Evolutionary conservation across 2,113 vertebrate species (phyloP), one percentile per base, ranked within the genome.

Genomic region (Siniperca chuatsi): DNA sequence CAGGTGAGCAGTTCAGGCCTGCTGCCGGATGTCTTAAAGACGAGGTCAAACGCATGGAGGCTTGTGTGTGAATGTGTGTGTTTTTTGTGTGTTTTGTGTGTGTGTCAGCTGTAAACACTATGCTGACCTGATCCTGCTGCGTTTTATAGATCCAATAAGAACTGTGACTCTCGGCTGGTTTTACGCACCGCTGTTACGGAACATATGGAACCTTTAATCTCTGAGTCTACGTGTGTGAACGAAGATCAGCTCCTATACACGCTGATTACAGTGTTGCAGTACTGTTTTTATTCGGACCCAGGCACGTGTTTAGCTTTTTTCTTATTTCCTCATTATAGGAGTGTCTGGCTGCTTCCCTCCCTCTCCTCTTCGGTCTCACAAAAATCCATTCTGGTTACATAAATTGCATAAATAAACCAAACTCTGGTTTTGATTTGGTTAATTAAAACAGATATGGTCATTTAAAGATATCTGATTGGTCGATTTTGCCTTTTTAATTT

Each of bases 141-240:
- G 78, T 65, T 69, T 81, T 57, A 72, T 52, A 46, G 80, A 75
- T 50, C 76, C 67, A 83, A 20, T 48, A 20, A 55, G n/a, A n/a
- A 52, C 42, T 23, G 25, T 25, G 57, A 54, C 23, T 67, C 64
- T 82, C 44, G 42, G 70, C 48, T 71, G 78, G 0, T 76, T 87
- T 79, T 79, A 46, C 76, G 79, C 83, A 61, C 40, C 15, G 60
- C 66, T 21, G 60, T 82, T 25, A 12, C 20, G 8, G 46, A 71
- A 33, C 48, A 15, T 44, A 9, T 0, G n/a, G 65, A 48, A 48
- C 71, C 21, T 82, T 65, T 75, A n/a, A 20, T 77, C 35, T 18
- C 0, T 3, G 21, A 21, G 55, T 37, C 37, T 55, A 12, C 48
- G 13, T n/a, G 60, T n/a, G 13, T 57, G 16, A 52, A 13, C 3